Evolutionary conservation across 2,888 invertebrate genomes (phyloP), one percentile per base, ranked within the genome.

Genomic region (Morpho achilles): DNA sequence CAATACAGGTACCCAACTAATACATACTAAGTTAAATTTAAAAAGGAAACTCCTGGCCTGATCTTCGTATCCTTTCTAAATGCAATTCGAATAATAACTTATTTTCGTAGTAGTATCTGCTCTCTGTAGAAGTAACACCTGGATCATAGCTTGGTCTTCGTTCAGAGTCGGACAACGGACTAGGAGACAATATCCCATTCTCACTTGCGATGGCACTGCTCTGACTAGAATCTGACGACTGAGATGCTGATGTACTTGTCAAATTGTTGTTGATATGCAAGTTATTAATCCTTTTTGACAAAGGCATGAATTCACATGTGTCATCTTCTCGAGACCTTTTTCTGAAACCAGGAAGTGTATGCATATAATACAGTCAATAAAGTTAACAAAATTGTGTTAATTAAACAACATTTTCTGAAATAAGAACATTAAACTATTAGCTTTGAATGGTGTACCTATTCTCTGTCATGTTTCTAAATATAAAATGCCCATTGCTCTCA

Each of bases 201-300:
- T 84, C 85, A 53, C 71, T 61, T 56, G 65, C 70, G 61, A 84
- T 68, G 58, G 80, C 80, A 74, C 78, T 84, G 50, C 74, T 68
- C 69, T 82, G 82, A 77, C 74, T 83, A 73, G 77, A 65, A 64
- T 81, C 80, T 72, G 77, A 77, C 45, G 73, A 69, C 67, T 80
- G 82, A 51, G 64, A 66, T 63, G 68, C 60, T 67, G 68, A 69
- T 51, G 76, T 67, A 66, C 69, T 80, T n/a, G 74, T 70, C 43
- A 89, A 74, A 65, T 80, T 92, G 77, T 92, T 93, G 76, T 95
- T 95, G 70, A 96, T 94, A 75, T 97, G 96, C 54, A 97, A 92
- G 87, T 97, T 97, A 80, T 97, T 97, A 71, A 97, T 97, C 74
- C 97, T 92, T 82, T 97, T 97, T 9, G 97, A 97, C 55, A 97